phyloP scores from a whole-genome alignment of 2,888 invertebrate species.

The Pheosia tremula region DNA sequence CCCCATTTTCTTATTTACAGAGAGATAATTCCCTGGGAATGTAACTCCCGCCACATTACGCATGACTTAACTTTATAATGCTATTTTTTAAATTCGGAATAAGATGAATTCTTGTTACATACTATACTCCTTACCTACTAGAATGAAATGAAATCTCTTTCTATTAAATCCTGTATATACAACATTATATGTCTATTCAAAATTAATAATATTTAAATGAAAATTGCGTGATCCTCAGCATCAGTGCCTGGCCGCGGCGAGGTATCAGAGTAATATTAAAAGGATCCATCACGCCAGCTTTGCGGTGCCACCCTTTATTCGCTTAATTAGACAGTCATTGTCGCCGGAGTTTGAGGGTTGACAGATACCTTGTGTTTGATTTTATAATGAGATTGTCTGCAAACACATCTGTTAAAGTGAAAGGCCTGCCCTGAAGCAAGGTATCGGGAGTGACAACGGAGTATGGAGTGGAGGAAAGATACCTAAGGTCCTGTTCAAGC shows the following conservation, averaged over 20 bases:
- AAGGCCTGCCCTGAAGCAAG: not conserved
- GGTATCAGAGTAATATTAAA: conserved; percentile 60
- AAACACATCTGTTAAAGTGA: conserved; percentile 43
- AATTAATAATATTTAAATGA: conserved; percentile 53
- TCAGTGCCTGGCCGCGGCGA: not conserved
- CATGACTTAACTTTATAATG: no score
- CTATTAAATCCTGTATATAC: no score
- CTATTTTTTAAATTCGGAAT: no score
- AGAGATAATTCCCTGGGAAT: no score
- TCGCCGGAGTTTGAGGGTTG: conserved; percentile 53
- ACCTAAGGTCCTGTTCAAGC: no score
- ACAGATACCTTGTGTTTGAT: conserved; percentile 52
- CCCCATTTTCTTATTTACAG: no score
- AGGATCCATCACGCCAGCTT: conserved; percentile 80
- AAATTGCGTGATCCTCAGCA: conserved; percentile 47
- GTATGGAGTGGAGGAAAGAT: no score
- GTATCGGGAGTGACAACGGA: no score
- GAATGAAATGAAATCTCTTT: no score
- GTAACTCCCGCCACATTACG: no score
- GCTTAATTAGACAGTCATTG: conserved; percentile 81
- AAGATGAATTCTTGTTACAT: no score
- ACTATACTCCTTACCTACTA: no score
- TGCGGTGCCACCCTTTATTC: conserved; percentile 78
- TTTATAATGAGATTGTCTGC: conserved; percentile 59
- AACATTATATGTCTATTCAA: not conserved